Base-by-base conservation (phyloP, 2,888 invertebrate genomes). In the Eupeodes latifasciatus region DNA sequence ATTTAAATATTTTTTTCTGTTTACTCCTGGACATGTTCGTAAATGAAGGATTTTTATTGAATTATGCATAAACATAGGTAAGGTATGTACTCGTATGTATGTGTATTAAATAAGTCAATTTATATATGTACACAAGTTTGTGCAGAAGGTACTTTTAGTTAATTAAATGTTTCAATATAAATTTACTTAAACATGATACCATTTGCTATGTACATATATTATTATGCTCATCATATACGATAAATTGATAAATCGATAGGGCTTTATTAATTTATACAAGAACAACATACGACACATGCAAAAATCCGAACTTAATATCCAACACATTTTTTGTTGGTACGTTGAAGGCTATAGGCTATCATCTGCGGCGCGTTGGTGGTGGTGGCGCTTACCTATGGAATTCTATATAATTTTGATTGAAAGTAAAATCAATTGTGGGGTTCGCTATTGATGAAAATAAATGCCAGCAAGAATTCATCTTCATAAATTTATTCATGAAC, bases 81-180 rank as follows among this genome's bases (percentile, higher is more conserved):
- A 53, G 53, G 40, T 57, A 14, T 57, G 11, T 11, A 10, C 67
- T 71, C 61, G 1, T n/a, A 12, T 62, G 40, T 40, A 40, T 40
- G 40, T 27, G 40, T 40, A 40, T 9, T 40, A 9, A 27, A 27
- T 5, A 40, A 62, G 40, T 57, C 5, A 57, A 27, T 19, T 19
- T 19, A 4, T 55, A 57, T 6, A 12, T 27, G 10, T 47, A 11
- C 47, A 10, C 0, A 47, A 10, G 7, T 44, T 9, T 10, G 10
- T 10, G 12, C 34, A 80, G 80, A 51, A 47, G 3, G n/a, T 36
- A 36, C 66, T 10, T 74, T 59, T 12, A 85, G 72, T 81, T 85
- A 85, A 85, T 85, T 85, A 81, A 81, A 72, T 69, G 51, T 64
- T 71, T 27, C 27, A 27, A 27, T 27, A 27, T 27, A 27, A 27